Evolutionary conservation across 2,797 vertebrate species (phyloP), one percentile per base, ranked within the genome.

Genomic region (Phrynocephalus vlangalii): DNA sequence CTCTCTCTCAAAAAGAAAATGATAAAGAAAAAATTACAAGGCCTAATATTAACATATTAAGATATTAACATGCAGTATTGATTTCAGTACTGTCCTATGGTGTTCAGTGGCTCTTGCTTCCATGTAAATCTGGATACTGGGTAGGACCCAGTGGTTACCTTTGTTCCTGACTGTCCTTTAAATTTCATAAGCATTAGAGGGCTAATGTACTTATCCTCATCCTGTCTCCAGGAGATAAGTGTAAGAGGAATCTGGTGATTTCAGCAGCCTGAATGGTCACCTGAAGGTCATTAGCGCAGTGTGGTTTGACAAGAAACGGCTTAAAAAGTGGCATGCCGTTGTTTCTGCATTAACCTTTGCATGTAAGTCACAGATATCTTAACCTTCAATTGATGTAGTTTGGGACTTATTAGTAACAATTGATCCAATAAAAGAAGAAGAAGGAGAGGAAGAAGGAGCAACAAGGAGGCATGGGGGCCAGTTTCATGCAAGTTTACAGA

Each of bases 381-480:
- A 88, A 88, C 70, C 83, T 73, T 85, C 73, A 70, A 56, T 75
- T 81, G 78, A 76, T 79, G 68, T 38, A 24, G 73, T 85, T 52
- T 85, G 70, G 63, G 85, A 85, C 24, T 88, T 85, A 85, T 81
- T 88, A 80, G 77, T 68, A 22, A 91, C 90, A 79, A 26, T 52
- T 30, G 76, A 86, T 93, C 82, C 88, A 71, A 79, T 94, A 82
- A 94, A 86, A 90, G 20, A 20, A 71, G 26, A 79, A 28, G 18
- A 16, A 80, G 26, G 38, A 26, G 18, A 28, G 24, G 67, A 26
- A 79, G 48, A 28, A 44, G 38, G 5, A 11, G n/a, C 5, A 26
- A 6, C n/a, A 8, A 18, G 16, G 30, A 75, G 30, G 52, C 52
- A 16, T 38, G 7, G 1, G 75, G 56, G 16, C n/a, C 7, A 44